Conservation (phyloP, 1,140 invertebrate species). For the Drosophila nannoptera region DNA sequence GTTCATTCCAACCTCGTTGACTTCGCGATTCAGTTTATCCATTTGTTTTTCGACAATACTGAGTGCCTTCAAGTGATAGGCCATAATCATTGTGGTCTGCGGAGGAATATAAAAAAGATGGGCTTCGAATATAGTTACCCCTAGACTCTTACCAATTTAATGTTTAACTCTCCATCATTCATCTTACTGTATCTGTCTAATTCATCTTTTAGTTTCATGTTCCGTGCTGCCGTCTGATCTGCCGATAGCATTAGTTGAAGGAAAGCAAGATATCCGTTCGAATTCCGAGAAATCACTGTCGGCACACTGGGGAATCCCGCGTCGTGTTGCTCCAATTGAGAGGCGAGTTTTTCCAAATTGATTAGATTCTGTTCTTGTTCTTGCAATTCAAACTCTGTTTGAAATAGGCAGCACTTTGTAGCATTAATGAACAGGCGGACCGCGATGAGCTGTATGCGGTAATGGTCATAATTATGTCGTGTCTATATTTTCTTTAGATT, state of each 20-base stretch:
- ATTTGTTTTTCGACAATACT: conserved; percentile 36
- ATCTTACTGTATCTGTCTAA: conserved; percentile 30
- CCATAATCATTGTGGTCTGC: conserved; percentile 38
- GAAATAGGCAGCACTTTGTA: conserved; percentile 13
- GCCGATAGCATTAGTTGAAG: conserved; percentile 40
- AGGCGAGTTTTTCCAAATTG: conserved; percentile 19
- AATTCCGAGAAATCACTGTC: neutral
- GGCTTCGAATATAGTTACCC: too few species aligned
- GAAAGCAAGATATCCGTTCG: conserved; percentile 22
- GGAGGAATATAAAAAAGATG: neutral
- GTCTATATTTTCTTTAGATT: neutral
- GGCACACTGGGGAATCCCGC: neutral
- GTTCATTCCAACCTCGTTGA: conserved; percentile 6
- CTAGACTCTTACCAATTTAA: conserved; percentile 29
- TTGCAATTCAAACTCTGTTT: conserved; percentile 42
- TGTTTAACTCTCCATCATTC: neutral
- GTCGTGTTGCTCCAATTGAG: conserved; percentile 3
- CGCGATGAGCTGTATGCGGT: conserved; percentile 5
- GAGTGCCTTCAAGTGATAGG: conserved; percentile 32
- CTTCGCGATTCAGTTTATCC: conserved; percentile 10
- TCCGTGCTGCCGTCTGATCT: conserved; percentile 28
- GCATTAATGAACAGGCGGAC: conserved; percentile 20
- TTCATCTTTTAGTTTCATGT: conserved; percentile 38
- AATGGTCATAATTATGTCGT: too few species aligned
- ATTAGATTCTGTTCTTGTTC: conserved; percentile 39